Evolutionary conservation across 2,797 vertebrate species (phyloP), one percentile per base, ranked within the genome.

Genomic region (Odontamblyopus lacepedii): DNA sequence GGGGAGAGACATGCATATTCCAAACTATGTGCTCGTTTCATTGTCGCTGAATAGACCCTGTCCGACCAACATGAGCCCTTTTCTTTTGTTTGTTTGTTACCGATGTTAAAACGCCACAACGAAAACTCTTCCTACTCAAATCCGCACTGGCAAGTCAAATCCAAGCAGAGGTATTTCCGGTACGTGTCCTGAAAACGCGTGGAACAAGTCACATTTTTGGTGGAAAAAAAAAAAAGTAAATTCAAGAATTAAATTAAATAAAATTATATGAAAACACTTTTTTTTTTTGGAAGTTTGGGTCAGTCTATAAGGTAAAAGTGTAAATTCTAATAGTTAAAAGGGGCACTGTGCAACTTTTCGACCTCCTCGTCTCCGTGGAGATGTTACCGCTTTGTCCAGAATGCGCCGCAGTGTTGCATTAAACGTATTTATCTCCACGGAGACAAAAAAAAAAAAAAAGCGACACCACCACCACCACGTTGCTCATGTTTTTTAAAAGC

Each of bases 151-250:
- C 86, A 83, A 73, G 64, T 75, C 65, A 67, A n/a, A 79, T 90
- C 84, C 83, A 80, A 81, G 82, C 83, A 81, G 87, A 93, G 90
- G 90, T 91, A 91, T 91, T 50, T 90, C 87, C 9, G 66, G 74
- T 76, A 72, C 9, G 83, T 88, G 88, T 85, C 88, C 84, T 67
- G 76, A 65, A 51, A 13, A 68, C 35, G 19, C 19, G 62, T 82
- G 12, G 7, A 26, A 67, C 66, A 77, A 75, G 82, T 89, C 90
- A 89, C 89, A 88, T 90, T 87, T 87, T 81, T 86, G 81, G 80
- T 29, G 23, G 7, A 12, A 29, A 12, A 26, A 12, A 29, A 12
- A 26, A 38, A 48, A 19, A 44, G 26, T 64, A 19, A 41, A 56
- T 23, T 23, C 55, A 57, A 57, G n/a, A 57, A 4, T 57, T 1